A percentile compares a stretch with the other conserved stretches of the same genome.
These are phyloP conservation scores for Hirtodrosophila duncani DNA, from an alignment of 2,888 invertebrate genomes.

Conservation along the genomic window DNA sequence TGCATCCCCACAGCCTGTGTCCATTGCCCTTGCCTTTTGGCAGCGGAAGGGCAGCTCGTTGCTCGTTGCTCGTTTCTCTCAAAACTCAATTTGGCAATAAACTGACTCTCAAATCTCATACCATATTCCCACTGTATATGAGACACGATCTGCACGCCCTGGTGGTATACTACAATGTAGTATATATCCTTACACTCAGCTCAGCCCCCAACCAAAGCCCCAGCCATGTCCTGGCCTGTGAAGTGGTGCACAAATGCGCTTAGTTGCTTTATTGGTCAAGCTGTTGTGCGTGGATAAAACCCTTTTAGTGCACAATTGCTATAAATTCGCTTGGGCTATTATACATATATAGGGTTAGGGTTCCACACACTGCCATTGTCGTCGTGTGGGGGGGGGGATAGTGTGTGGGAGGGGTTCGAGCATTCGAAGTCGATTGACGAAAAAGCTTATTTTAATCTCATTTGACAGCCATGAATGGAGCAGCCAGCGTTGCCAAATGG, in stretches of 20 bases:
- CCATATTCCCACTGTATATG: conserved; percentile 29
- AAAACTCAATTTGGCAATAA: conserved; percentile 74
- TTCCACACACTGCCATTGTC: conserved; percentile 27
- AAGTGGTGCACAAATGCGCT: conserved; percentile 71
- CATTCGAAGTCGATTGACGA: conserved; percentile 69
- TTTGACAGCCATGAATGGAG: conserved; percentile 58
- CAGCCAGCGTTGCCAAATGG: conserved; percentile 14
- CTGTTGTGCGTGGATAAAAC: conserved; percentile 75
- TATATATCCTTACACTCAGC: too few species aligned
- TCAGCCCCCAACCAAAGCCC: neutral
- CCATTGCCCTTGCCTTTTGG: too few species aligned
- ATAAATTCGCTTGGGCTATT: conserved; percentile 69
- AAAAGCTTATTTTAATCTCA: conserved; percentile 74
- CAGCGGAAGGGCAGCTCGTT: neutral
- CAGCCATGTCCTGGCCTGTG: conserved; percentile 12
- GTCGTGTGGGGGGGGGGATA: conserved; percentile 12
- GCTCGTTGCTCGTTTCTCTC: conserved; percentile 14
- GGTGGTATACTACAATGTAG: too few species aligned
- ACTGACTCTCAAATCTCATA: conserved; percentile 40
- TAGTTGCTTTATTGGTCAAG: conserved; percentile 74
- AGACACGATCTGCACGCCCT: conserved; percentile 39
- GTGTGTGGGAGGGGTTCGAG: conserved; percentile 30
- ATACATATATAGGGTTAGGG: conserved; percentile 9
- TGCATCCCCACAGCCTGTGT: too few species aligned
- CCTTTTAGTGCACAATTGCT: conserved; percentile 75